Evolutionary conservation across 2,888 invertebrate genomes (phyloP).

Genomic region (Hipparchia sbordonii): DNA sequence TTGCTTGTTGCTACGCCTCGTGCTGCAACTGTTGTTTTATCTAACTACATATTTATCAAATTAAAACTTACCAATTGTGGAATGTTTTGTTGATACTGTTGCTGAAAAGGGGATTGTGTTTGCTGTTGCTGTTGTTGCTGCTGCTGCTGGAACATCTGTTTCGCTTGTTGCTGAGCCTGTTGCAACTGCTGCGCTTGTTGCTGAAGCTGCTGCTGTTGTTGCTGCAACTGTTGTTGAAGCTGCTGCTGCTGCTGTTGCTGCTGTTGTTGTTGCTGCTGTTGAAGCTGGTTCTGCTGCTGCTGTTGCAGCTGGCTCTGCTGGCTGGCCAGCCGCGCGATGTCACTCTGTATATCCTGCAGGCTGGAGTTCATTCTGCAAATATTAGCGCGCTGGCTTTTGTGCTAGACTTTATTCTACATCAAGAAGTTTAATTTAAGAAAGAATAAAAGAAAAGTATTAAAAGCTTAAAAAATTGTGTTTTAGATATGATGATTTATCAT

Average conservation of each 20-base stretch:
- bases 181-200: conserved; percentile 60
- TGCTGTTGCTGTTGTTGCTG: conserved; percentile 55
- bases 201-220: conserved; percentile 67
- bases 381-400: conserved; percentile 44
- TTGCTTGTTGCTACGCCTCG: no score
- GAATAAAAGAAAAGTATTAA: neutral
- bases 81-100: conserved; percentile 75
- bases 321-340: conserved; percentile 94
- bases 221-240: conserved; percentile 80
- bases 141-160: conserved; percentile 69
- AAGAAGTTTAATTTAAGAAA: conserved; percentile 19
- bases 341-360: conserved; percentile 96
- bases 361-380: conserved; percentile 93
- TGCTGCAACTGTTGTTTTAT: neutral
- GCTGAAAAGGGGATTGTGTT: conserved; percentile 76
- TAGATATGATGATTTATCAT: neutral
- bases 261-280: conserved; percentile 68
- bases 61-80: conserved; percentile 76
- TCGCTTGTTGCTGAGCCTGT: conserved; percentile 75
- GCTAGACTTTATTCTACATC: conserved; percentile 34
- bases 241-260: conserved; percentile 66
- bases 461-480: neutral
- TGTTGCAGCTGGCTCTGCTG: conserved; percentile 82
- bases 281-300: conserved; percentile 79
- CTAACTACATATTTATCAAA: neutral